phyloP scores from a whole-genome alignment of 2,888 invertebrate species.

The Poecilus cupreus region DNA sequence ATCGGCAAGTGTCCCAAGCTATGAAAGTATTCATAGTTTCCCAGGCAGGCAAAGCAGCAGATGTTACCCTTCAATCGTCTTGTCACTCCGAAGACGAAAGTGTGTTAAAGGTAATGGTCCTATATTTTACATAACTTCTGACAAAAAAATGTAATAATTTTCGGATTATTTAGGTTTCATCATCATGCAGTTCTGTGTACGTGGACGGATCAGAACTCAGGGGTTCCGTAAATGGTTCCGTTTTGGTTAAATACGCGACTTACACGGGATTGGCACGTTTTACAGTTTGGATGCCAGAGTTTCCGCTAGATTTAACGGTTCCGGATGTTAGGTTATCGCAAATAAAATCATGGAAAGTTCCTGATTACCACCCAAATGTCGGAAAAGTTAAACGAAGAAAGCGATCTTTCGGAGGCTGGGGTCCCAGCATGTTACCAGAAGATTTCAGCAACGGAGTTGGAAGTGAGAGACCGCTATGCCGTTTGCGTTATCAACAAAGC shows the following conservation, averaged over 20 bases:
- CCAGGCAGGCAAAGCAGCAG: constrained; percentile 94
- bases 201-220: constrained; percentile 96
- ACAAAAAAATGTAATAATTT: neutral
- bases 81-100: constrained; percentile 97
- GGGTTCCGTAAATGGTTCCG: constrained; percentile 93
- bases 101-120: constrained; percentile 87
- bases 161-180: constrained; percentile 84
- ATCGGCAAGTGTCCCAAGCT: constrained; percentile 93
- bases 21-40: constrained; percentile 97
- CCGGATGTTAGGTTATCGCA: constrained; percentile 93
- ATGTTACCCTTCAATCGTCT: constrained; percentile 95
- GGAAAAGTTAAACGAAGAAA: constrained; percentile 73
- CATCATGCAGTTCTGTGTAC: constrained; percentile 96
- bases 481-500: constrained; percentile 92
- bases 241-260: constrained; percentile 91
- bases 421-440: constrained; percentile 72
- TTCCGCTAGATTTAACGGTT: constrained; percentile 92
- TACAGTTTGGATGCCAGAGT: constrained; percentile 98
- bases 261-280: constrained; percentile 91
- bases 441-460: constrained; percentile 80
- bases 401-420: constrained; percentile 78
- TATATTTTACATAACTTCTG: neutral
- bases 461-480: constrained; percentile 80
- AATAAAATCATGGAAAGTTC: constrained; percentile 95
- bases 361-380: constrained; percentile 80